A percentile compares a stretch with the other conserved stretches of the same genome.
These are phyloP conservation scores for Telenomus remus DNA, from an alignment of 1,140 invertebrate genomes.

Conservation along the genomic window DNA sequence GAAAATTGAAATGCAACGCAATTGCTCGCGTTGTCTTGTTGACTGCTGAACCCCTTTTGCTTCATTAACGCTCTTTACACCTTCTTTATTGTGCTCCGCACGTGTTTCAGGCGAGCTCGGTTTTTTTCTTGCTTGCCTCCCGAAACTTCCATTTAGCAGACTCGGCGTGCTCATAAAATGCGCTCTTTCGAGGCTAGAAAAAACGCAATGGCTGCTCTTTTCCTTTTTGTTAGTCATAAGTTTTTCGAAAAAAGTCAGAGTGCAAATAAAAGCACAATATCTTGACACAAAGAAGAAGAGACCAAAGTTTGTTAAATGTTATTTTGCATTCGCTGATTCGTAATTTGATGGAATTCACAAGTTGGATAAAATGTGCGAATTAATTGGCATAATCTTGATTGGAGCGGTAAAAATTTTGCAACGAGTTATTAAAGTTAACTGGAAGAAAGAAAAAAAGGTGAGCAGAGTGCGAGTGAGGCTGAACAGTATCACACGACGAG, in stretches of 20 bases:
- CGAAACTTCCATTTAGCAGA: slow-evolving; percentile 19
- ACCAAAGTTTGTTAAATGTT: too few relatives aligned
- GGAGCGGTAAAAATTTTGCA: too few relatives aligned
- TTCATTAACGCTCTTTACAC: slow-evolving; percentile 30
- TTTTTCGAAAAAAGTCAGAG: not conserved
- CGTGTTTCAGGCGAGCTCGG: slow-evolving; percentile 12
- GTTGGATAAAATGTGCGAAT: too few relatives aligned
- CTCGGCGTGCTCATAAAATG: slow-evolving; percentile 18
- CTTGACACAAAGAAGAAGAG: too few relatives aligned
- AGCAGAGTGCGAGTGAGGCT: too few relatives aligned
- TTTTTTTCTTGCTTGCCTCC: slow-evolving; percentile 12
- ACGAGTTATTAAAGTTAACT: too few relatives aligned
- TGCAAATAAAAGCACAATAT: not conserved
- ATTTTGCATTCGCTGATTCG: too few relatives aligned
- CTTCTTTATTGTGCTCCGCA: slow-evolving; percentile 22
- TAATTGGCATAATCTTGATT: too few relatives aligned
- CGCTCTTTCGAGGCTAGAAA: slow-evolving; percentile 16
- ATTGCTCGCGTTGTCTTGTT: slow-evolving; percentile 9
- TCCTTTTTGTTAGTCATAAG: slow-evolving; percentile 12
- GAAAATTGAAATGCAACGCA: not conserved
- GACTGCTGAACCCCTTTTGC: slow-evolving; percentile 19
- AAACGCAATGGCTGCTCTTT: slow-evolving; percentile 11
- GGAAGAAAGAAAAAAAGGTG: too few relatives aligned
- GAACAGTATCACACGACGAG: too few relatives aligned
- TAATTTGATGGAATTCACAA: too few relatives aligned